Conservation (phyloP, 2,888 invertebrate species). For the Drosophila mettleri region DNA sequence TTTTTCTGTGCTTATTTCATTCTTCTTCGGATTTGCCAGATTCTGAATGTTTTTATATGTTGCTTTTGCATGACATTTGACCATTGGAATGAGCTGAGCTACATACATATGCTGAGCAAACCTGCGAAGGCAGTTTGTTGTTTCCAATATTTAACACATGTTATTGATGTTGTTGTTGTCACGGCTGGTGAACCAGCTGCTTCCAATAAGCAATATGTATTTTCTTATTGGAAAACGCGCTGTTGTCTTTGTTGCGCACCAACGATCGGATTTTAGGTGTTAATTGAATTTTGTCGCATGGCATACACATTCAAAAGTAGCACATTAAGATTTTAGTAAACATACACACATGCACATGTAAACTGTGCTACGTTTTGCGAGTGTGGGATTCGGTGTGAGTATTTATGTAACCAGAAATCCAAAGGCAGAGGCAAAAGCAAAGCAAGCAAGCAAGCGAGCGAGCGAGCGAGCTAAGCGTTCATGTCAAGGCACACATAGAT, state of each 20-base stretch:
- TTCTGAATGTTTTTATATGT: slow-evolving; percentile 30
- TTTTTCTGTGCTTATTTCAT: slow-evolving; percentile 46
- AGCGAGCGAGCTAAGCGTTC: slow-evolving; percentile 47
- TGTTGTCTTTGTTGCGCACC: slow-evolving; percentile 24
- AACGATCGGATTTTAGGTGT: slow-evolving; percentile 52
- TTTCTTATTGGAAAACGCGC: slow-evolving; percentile 44
- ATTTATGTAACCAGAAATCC: slow-evolving; percentile 76
- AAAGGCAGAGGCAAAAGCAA: slow-evolving; percentile 31
- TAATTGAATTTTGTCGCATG: slow-evolving; percentile 63
- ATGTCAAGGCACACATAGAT: slow-evolving; percentile 68
- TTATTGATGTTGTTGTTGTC: slow-evolving; percentile 16
- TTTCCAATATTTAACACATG: slow-evolving; percentile 53
- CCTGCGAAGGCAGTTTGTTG: slow-evolving; percentile 31
- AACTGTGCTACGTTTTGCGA: slow-evolving; percentile 13
- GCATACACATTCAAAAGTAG: slow-evolving; percentile 34
- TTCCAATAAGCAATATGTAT: slow-evolving; percentile 30
- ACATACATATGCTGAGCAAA: no score
- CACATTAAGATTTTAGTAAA: slow-evolving; percentile 44
- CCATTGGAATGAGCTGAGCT: slow-evolving; percentile 59
- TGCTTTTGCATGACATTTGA: slow-evolving; percentile 70
- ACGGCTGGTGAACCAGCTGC: slow-evolving; percentile 19
- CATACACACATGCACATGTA: slow-evolving; percentile 20
- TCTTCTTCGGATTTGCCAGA: slow-evolving; percentile 41
- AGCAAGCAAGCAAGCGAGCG: neutral
- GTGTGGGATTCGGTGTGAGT: slow-evolving; percentile 51